phyloP scores from a whole-genome alignment of 2,113 vertebrate species.

The Leucosticte australis region DNA sequence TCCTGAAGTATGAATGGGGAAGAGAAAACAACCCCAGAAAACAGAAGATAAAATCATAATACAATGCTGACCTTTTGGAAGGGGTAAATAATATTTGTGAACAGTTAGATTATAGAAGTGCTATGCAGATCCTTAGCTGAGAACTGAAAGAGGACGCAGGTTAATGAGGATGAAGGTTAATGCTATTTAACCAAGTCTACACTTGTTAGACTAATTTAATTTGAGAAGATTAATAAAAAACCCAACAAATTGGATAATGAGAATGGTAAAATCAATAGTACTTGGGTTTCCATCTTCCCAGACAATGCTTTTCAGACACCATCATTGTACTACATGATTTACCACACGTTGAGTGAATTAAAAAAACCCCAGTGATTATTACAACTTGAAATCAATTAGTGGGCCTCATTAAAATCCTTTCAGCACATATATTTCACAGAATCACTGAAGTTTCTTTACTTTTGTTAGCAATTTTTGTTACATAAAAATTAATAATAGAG shows the following conservation, averaged over 20 bases:
- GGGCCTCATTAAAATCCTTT: background rate
- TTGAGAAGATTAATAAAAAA: background rate
- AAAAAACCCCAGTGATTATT: background rate
- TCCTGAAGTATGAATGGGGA: background rate
- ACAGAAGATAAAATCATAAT: background rate
- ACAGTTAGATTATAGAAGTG: background rate
- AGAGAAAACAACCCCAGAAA: fast-evolving
- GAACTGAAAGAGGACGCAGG: background rate
- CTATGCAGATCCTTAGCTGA: background rate
- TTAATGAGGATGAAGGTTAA: background rate
- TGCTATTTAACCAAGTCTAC: background rate
- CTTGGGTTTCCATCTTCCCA: background rate
- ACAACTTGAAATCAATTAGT: background rate
- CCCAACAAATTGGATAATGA: fast-evolving
- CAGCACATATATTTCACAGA: background rate
- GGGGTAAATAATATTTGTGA: background rate
- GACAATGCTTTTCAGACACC: background rate
- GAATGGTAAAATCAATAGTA: background rate
- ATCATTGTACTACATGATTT: background rate
- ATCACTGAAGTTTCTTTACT: background rate
- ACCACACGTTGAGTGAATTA: background rate
- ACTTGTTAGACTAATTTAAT: background rate
- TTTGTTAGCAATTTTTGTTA: background rate
- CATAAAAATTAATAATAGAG: background rate
- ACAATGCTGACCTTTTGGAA: background rate